phyloP scores from a whole-genome alignment of 2,113 vertebrate species.

The Sapayoa aenigma region DNA sequence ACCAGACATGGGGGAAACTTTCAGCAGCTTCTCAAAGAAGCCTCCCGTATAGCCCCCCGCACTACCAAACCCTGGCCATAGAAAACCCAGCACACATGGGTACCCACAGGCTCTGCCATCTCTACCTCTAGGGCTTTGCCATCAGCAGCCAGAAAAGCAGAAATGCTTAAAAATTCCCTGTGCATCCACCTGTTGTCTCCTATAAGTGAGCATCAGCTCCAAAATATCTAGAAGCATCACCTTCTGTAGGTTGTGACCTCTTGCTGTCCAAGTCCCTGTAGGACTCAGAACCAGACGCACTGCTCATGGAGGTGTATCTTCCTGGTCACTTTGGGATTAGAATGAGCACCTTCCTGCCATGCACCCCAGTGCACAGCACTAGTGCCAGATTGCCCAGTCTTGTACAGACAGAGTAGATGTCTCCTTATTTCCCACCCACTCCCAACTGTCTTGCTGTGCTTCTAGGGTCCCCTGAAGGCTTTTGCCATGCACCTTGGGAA shows the following conservation, averaged over 20 bases:
- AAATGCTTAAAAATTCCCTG: neutral
- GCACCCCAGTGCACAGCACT: neutral
- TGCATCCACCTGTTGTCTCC: neutral
- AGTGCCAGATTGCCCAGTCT: neutral
- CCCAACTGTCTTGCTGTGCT: neutral
- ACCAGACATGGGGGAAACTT: too few species aligned
- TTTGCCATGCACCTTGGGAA: conserved; percentile 73
- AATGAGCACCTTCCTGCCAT: neutral
- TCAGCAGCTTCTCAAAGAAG: too few species aligned
- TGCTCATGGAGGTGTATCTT: neutral
- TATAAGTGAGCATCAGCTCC: neutral
- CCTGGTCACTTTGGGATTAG: neutral
- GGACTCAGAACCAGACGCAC: neutral
- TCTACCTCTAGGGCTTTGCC: neutral
- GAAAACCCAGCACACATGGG: neutral
- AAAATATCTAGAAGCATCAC: neutral
- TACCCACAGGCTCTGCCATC: neutral
- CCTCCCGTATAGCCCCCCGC: too few species aligned
- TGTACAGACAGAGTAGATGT: neutral
- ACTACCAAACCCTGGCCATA: too few species aligned
- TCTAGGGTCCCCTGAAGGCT: conserved; percentile 71
- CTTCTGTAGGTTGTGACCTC: neutral
- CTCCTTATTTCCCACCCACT: neutral
- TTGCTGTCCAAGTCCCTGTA: neutral
- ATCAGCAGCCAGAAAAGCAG: neutral